These are phyloP conservation scores for Urocitellus parryii DNA, from an alignment of 2,113 vertebrate species.

Conservation along the genomic window DNA sequence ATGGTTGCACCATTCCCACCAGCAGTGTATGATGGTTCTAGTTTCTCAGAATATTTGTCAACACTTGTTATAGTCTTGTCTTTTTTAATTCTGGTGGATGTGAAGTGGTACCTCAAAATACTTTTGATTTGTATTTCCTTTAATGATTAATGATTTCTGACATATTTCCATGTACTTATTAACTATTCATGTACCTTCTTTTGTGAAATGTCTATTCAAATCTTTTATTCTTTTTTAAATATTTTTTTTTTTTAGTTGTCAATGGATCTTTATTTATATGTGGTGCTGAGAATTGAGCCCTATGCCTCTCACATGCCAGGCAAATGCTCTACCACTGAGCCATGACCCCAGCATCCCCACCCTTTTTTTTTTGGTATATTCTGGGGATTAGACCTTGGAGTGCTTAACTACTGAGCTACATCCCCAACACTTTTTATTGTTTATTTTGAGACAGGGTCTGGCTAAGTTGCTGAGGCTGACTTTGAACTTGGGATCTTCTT, in stretches of 20 bases:
- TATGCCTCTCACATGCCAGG: too few relatives aligned
- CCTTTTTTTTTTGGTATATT: too few relatives aligned
- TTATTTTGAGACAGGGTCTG: background rate
- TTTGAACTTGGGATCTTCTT: background rate
- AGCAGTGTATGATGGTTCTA: background rate
- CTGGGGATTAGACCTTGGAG: background rate
- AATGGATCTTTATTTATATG: too few relatives aligned
- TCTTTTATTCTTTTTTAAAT: background rate
- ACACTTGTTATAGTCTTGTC: background rate
- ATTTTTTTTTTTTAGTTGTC: too few relatives aligned
- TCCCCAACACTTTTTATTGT: background rate
- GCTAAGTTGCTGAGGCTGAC: background rate
- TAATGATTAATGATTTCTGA: background rate
- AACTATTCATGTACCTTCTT: background rate
- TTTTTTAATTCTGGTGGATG: background rate
- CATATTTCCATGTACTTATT: slow-evolving; percentile 2
- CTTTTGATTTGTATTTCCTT: slow-evolving; percentile 14
- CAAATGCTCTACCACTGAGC: too few relatives aligned
- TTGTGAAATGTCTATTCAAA: background rate
- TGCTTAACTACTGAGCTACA: background rate
- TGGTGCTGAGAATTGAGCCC: too few relatives aligned
- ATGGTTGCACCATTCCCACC: background rate
- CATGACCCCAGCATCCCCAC: too few relatives aligned
- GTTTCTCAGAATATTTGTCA: slow-evolving; percentile 25
- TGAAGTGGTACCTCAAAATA: background rate